These are phyloP conservation scores for Xyrauchen texanus DNA, from an alignment of 2,113 vertebrate genomes.

Conservation along the genomic window DNA sequence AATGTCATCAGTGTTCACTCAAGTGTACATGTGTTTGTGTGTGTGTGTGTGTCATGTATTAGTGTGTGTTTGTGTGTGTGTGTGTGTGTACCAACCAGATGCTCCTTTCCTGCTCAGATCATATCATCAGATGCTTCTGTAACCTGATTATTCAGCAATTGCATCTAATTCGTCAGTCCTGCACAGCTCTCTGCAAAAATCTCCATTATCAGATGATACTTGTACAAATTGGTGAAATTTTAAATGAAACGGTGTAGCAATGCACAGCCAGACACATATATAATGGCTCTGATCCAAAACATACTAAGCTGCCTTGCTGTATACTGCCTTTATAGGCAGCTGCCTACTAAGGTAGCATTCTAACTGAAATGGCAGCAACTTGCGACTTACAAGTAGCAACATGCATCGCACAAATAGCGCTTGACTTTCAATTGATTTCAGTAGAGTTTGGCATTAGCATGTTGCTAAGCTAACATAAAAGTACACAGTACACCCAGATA, in stretches of 20 bases:
- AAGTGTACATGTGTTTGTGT: slow-evolving; percentile 40
- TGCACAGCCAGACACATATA: not conserved
- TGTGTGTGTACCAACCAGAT: slow-evolving; percentile 49
- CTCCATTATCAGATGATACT: slow-evolving; percentile 21
- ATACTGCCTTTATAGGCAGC: too few relatives aligned
- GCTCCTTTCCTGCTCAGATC: slow-evolving; percentile 55
- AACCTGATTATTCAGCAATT: slow-evolving; percentile 49
- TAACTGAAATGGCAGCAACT: too few relatives aligned
- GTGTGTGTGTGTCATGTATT: slow-evolving; percentile 18
- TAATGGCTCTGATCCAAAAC: not conserved
- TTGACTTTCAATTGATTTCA: too few relatives aligned
- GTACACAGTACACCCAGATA: too few relatives aligned
- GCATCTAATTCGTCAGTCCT: slow-evolving; percentile 47
- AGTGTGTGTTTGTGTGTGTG: slow-evolving; percentile 32
- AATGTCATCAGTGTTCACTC: slow-evolving; percentile 49
- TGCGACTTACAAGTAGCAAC: too few relatives aligned
- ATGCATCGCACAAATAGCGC: too few relatives aligned
- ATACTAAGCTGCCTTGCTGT: not conserved
- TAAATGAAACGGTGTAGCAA: not conserved
- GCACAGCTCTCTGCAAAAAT: slow-evolving; percentile 3
- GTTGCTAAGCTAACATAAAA: too few relatives aligned
- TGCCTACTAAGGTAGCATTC: too few relatives aligned
- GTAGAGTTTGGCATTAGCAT: too few relatives aligned
- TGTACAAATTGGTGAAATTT: slow-evolving; percentile 22
- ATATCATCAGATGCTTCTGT: slow-evolving; percentile 50